Conservation (phyloP, 2,888 invertebrate species). For the Nomada fucata region DNA sequence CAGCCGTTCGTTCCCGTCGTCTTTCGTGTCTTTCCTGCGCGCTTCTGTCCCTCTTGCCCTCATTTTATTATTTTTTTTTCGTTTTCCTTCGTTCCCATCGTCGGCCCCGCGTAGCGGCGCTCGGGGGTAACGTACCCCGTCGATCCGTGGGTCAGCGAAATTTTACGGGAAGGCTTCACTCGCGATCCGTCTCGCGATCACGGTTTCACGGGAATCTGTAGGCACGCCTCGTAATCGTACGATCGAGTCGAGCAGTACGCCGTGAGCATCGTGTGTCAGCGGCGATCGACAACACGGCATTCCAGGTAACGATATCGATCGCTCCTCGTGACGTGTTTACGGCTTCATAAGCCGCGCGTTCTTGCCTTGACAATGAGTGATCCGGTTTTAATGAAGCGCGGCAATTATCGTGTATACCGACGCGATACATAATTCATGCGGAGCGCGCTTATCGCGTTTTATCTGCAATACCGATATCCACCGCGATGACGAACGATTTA, state of each 20-base stretch:
- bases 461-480: constrained; percentile 39
- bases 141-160: background rate
- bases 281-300: constrained; percentile 12
- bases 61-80: background rate
- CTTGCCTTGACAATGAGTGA: constrained; percentile 55
- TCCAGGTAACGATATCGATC: constrained; percentile 56
- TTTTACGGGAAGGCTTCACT: background rate
- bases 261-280: background rate
- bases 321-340: constrained; percentile 34
- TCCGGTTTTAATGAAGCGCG: constrained; percentile 64
- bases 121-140: no score
- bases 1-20: constrained; percentile 20
- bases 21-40: background rate
- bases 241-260: background rate
- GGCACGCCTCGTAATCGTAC: background rate
- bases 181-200: background rate
- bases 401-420: constrained; percentile 61
- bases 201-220: background rate
- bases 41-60: background rate
- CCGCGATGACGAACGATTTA: constrained; percentile 28
- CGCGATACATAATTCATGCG: constrained; percentile 61
- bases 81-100: no score
- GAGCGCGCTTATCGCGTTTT: constrained; percentile 49
- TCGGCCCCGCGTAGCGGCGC: no score
- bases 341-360: constrained; percentile 24